Percentiles rank a stretch among this genome's conserved stretches.
Conservation (phyloP, 2,888 invertebrate species). For the Operophtera brumata region DNA sequence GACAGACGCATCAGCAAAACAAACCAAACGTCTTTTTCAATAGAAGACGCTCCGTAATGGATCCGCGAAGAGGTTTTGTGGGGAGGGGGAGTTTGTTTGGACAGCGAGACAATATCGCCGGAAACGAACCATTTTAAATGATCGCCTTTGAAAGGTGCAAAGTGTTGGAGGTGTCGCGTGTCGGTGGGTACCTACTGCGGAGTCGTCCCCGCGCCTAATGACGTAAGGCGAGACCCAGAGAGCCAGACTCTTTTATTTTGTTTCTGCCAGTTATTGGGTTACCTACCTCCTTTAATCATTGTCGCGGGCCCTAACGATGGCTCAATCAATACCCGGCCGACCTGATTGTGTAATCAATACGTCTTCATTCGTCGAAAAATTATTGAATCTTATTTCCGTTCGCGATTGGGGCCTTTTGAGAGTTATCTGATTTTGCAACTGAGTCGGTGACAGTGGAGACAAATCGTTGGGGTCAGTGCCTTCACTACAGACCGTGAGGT, state of each 20-base stretch:
- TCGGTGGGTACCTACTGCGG: no score
- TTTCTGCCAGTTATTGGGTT: slow-evolving; percentile 69
- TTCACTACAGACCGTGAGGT: no score
- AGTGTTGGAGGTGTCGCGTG: slow-evolving; percentile 42
- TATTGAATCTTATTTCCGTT: slow-evolving; percentile 50
- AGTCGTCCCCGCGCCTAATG: slow-evolving; percentile 56
- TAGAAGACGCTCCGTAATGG: slow-evolving; percentile 45
- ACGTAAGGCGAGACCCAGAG: slow-evolving; percentile 61
- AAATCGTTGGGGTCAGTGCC: no score
- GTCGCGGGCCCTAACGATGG: slow-evolving; percentile 49
- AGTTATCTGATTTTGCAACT: slow-evolving; percentile 23
- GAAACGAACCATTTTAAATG: slow-evolving; percentile 57
- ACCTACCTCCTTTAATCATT: slow-evolving; percentile 75
- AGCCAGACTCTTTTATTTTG: slow-evolving; percentile 63
- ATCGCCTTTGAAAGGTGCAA: slow-evolving; percentile 46
- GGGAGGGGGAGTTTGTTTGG: slow-evolving; percentile 50
- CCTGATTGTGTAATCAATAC: slow-evolving; percentile 67
- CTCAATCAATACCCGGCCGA: slow-evolving; percentile 53
- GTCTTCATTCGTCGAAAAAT: slow-evolving; percentile 56
- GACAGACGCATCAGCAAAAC: slow-evolving; percentile 36
- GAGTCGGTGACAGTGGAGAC: no score
- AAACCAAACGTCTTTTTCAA: slow-evolving; percentile 38
- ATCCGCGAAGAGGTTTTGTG: slow-evolving; percentile 44
- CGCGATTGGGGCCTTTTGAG: slow-evolving; percentile 27
- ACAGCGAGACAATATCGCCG: slow-evolving; percentile 63